Base-by-base conservation (phyloP, 1,140 invertebrate species). In the Solenopsis fugax region DNA sequence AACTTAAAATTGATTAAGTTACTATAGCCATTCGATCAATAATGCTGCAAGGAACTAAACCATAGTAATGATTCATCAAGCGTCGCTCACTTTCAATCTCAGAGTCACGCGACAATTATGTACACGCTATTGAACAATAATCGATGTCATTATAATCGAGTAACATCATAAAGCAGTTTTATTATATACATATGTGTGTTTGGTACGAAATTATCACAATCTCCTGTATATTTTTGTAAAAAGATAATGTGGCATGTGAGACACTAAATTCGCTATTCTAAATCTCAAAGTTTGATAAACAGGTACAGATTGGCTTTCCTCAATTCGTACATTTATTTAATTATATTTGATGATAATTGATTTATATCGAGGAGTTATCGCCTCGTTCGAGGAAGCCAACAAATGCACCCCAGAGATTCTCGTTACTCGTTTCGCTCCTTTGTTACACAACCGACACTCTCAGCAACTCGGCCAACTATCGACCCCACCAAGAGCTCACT, bases 381-480 rank as follows among this genome's bases (percentile, higher is more conserved):
- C n/a, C 21, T 60, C 41, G 24, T 80, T 85, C 56, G 54, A 73
- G 75, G 85, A 88, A 91, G 81, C 82, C 76, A 50, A 80, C 78
- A 81, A 89, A 81, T 85, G 72, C 76, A 91, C 85, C 67, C 84
- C 65, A 77, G 84, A 78, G 54, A 89, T 86, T 89, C 82, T 91
- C 73, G 81, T 77, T 88, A 91, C 71, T 91, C 73, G 77, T 69
- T 65, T 85, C 87, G 58, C 71, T 90, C 80, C 71, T 92, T 92
- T 92, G 87, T 92, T 92, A 92, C 87, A 92, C 89, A 92, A 90
- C 78, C 87, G 80, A 80, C 88, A 75, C 67, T 91, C 88, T 91
- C 89, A 87, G 86, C 87, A 91, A 91, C 80, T 91, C 84, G 87
- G 77, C 54, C 89, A 91, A 89, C 88, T 89, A 91, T 91, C 86